Conservation (phyloP, 2,888 invertebrate species). For the Pocota personata region DNA sequence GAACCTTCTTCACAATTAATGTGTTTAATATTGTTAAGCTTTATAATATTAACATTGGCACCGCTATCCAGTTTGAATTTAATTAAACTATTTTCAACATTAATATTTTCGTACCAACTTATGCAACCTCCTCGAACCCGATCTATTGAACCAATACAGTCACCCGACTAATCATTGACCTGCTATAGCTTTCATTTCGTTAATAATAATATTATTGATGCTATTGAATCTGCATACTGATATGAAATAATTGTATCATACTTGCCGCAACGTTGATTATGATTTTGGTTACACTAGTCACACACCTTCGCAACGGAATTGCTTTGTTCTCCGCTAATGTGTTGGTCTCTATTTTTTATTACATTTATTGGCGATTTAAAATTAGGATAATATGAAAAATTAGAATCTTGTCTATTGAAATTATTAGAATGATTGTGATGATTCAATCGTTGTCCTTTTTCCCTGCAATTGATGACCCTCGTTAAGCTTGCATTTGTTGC, state of each 20-base stretch:
- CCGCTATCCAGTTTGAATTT: conserved; percentile 37
- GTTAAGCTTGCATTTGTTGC: conserved; percentile 6
- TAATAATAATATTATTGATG: background rate
- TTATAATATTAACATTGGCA: conserved; percentile 3
- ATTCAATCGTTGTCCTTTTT: no score
- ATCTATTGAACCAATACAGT: conserved; percentile 30
- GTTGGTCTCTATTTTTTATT: conserved; percentile 28
- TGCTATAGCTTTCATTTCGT: conserved; percentile 4
- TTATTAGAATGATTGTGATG: conserved; percentile 8
- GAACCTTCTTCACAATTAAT: background rate
- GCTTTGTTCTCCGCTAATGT: conserved; percentile 21
- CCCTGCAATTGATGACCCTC: conserved; percentile 28
- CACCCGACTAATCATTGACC: conserved; percentile 1
- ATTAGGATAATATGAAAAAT: conserved; percentile 21
- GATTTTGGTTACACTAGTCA: conserved; percentile 21
- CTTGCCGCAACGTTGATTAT: conserved; percentile 16
- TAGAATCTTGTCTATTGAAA: conserved; percentile 1
- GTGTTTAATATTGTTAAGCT: background rate
- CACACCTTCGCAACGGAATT: conserved; percentile 6
- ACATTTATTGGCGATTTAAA: conserved; percentile 42
- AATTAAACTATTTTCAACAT: conserved; percentile 4
- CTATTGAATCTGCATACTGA: conserved; percentile 9
- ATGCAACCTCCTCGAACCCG: conserved; percentile 6
- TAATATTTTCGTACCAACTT: conserved; percentile 26
- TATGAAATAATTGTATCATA: conserved; percentile 40